phyloP scores from a whole-genome alignment of 2,888 invertebrate species.

The Augiades crinisus region DNA sequence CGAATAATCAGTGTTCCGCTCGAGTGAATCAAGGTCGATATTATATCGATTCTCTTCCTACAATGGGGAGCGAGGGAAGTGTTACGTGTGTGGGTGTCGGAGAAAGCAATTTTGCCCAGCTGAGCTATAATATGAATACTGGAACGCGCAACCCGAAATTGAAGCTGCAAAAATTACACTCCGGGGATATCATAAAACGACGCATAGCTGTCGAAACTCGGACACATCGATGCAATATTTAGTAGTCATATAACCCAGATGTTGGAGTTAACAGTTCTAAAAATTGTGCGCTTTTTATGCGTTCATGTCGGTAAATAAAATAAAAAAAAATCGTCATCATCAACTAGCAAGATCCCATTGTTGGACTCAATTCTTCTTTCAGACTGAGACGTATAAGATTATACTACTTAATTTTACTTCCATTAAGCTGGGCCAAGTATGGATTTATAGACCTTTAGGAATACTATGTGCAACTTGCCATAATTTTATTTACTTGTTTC shows the following conservation, averaged over 20 bases:
- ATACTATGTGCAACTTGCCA: too few species aligned
- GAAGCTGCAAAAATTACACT: not conserved
- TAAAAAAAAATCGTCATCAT: too few species aligned
- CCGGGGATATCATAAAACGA: slow-evolving; percentile 2
- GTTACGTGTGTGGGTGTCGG: slow-evolving; percentile 15
- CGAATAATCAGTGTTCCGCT: slow-evolving; percentile 57
- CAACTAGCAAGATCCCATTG: too few species aligned
- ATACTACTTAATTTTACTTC: too few species aligned
- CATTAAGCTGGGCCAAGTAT: too few species aligned
- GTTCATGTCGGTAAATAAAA: too few species aligned
- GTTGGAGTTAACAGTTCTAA: not conserved
- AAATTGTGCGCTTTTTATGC: too few species aligned
- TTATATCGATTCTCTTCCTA: slow-evolving; percentile 52
- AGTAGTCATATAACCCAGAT: not conserved
- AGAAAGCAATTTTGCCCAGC: slow-evolving; percentile 21
- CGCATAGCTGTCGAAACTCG: not conserved
- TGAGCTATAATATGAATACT: slow-evolving; percentile 7
- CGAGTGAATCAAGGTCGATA: slow-evolving; percentile 64
- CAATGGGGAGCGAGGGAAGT: slow-evolving; percentile 25
- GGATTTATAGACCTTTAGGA: too few species aligned
- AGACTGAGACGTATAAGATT: too few species aligned
- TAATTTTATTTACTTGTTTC: too few species aligned
- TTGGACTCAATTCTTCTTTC: too few species aligned
- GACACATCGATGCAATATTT: not conserved
- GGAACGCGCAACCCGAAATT: not conserved